Conservation (phyloP, 2,888 invertebrate species). For the Hydraecia micacea region DNA sequence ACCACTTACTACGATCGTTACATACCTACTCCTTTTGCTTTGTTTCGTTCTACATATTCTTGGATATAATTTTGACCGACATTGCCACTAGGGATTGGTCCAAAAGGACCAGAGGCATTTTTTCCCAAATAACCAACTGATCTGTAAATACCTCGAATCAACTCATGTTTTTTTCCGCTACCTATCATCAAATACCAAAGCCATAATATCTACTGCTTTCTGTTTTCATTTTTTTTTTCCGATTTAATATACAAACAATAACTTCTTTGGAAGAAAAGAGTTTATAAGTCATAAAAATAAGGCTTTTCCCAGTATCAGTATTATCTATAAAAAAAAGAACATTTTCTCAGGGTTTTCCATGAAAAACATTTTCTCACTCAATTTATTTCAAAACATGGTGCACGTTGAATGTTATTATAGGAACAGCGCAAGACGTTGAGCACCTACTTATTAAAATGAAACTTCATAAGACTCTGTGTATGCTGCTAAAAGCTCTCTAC, state of each 20-base stretch:
- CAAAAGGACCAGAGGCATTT: neutral
- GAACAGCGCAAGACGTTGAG: slow-evolving; percentile 6
- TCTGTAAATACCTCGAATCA: neutral
- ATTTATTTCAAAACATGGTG: neutral
- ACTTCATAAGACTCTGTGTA: neutral
- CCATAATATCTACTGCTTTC: neutral
- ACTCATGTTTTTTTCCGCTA: neutral
- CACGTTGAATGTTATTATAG: neutral
- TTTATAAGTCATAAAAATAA: no score
- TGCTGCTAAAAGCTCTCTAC: neutral
- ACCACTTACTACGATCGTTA: neutral
- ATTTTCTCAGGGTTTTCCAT: neutral
- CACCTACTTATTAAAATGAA: slow-evolving; percentile 25
- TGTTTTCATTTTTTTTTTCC: neutral
- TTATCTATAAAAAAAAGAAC: neutral
- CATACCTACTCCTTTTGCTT: neutral
- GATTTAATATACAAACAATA: neutral
- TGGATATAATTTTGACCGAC: neutral
- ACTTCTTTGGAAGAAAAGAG: neutral
- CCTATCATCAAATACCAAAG: neutral
- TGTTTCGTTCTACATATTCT: neutral
- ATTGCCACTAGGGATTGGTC: neutral
- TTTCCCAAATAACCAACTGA: neutral
- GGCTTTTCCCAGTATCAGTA: neutral
- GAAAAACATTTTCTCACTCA: neutral